Evolutionary conservation across 2,797 vertebrate species (phyloP).

Genomic region (Eidolon dupreanum): DNA sequence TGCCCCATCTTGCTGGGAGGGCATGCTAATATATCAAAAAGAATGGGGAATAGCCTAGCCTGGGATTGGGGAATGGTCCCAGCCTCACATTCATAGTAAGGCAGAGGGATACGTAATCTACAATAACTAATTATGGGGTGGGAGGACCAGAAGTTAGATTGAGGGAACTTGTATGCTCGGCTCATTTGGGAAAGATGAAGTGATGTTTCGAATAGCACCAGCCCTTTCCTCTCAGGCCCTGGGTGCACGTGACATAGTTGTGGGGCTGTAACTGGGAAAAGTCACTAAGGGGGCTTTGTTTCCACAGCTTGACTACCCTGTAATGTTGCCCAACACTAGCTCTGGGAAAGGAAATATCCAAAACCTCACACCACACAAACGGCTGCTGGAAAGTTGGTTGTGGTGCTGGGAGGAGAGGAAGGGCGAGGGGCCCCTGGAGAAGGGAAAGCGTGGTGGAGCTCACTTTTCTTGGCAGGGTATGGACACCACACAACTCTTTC

Average conservation of each 20-base stretch:
- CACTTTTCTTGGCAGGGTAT: background rate
- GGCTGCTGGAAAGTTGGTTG: constrained; percentile 21
- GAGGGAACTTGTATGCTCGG: background rate
- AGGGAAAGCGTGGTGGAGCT: background rate
- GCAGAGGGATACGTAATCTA: background rate
- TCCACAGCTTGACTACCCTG: background rate
- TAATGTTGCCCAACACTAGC: constrained; percentile 24
- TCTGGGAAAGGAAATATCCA: constrained; percentile 47
- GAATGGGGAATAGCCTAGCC: background rate
- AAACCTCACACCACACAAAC: constrained; percentile 12
- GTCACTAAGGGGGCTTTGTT: constrained; percentile 13
- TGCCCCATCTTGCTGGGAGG: background rate
- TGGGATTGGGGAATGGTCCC: background rate
- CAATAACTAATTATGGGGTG: background rate
- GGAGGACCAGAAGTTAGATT: background rate
- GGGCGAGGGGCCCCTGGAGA: background rate
- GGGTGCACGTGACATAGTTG: background rate
- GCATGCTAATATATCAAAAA: background rate
- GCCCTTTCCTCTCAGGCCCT: background rate
- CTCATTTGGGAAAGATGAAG: background rate
- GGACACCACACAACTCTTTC: background rate
- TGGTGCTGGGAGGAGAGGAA: background rate
- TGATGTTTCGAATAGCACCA: background rate
- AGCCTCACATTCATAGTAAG: background rate
- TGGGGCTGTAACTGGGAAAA: background rate